phyloP scores from a whole-genome alignment of 2,888 invertebrate species.

The Esperia sulphurella region DNA sequence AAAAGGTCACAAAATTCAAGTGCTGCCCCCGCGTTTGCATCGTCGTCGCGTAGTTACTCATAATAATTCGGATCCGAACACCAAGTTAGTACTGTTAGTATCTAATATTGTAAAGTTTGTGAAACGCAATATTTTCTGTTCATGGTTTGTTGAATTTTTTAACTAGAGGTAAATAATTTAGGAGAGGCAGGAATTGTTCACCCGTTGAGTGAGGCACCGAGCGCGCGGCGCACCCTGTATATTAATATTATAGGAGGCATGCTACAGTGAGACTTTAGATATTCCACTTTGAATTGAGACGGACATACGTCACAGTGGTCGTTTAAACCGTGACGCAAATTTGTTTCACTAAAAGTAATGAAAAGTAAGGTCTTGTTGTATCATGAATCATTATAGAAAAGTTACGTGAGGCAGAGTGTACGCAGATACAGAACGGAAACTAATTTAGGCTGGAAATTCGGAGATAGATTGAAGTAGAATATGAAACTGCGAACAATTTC shows the following conservation, averaged over 20 bases:
- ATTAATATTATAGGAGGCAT: slow-evolving; percentile 33
- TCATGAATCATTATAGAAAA: too few species aligned
- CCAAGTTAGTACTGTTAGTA: slow-evolving; percentile 52
- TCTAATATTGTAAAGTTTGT: slow-evolving; percentile 54
- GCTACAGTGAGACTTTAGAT: neutral
- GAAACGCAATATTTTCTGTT: slow-evolving; percentile 65
- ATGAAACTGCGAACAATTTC: too few species aligned
- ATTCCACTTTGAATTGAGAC: too few species aligned
- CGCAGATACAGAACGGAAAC: too few species aligned
- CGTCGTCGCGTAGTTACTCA: slow-evolving; percentile 38
- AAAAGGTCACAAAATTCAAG: neutral
- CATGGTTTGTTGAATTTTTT: slow-evolving; percentile 62
- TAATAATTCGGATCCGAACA: slow-evolving; percentile 64
- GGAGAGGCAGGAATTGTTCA: slow-evolving; percentile 30
- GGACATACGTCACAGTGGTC: too few species aligned
- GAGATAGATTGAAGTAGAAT: too few species aligned
- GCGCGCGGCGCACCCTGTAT: slow-evolving; percentile 33
- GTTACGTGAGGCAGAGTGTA: too few species aligned
- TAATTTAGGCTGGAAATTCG: too few species aligned
- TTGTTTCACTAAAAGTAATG: neutral
- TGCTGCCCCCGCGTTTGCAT: slow-evolving; percentile 26
- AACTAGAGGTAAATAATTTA: slow-evolving; percentile 31
- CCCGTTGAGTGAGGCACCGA: slow-evolving; percentile 75
- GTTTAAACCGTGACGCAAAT: too few species aligned
- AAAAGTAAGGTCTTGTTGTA: slow-evolving; percentile 6